Percentiles rank a stretch among this genome's conserved stretches.
These are phyloP conservation scores for Anthoptus insignis DNA, from an alignment of 2,888 invertebrate species.

Conservation along the genomic window DNA sequence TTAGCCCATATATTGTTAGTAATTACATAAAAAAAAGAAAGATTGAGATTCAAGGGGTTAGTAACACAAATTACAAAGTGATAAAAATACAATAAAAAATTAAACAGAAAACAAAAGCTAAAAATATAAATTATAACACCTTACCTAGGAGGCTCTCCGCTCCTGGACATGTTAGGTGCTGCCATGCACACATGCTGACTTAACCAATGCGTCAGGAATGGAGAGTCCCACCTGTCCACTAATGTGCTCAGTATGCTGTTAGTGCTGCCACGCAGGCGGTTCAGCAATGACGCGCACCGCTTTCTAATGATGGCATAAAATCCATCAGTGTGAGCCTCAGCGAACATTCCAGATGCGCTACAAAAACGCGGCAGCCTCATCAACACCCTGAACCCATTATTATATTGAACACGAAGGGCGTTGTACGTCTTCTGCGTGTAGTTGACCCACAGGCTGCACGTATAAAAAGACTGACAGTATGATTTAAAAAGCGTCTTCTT, in stretches of 20 bases:
- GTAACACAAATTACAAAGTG: too few species aligned
- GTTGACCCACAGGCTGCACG: background rate
- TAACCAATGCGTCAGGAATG: background rate
- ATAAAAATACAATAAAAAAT: too few species aligned
- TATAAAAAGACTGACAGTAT: background rate
- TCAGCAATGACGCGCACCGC: background rate
- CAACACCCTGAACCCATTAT: constrained; percentile 7
- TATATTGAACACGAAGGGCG: constrained; percentile 12
- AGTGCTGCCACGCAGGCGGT: constrained; percentile 16
- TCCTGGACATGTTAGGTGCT: too few species aligned
- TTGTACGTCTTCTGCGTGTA: background rate
- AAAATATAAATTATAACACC: too few species aligned
- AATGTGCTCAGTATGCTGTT: constrained; percentile 5
- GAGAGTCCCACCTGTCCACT: background rate
- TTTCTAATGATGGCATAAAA: background rate
- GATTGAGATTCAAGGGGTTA: too few species aligned
- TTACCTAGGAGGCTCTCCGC: too few species aligned
- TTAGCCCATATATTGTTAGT: too few species aligned
- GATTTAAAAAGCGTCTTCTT: too few species aligned
- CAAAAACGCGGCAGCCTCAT: constrained; percentile 3
- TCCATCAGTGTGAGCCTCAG: background rate
- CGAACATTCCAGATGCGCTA: background rate
- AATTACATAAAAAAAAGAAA: too few species aligned
- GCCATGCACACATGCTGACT: too few species aligned
- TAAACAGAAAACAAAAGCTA: too few species aligned